phyloP scores from a whole-genome alignment of 2,797 vertebrate species.

The Scolopax bukidnonensis region DNA sequence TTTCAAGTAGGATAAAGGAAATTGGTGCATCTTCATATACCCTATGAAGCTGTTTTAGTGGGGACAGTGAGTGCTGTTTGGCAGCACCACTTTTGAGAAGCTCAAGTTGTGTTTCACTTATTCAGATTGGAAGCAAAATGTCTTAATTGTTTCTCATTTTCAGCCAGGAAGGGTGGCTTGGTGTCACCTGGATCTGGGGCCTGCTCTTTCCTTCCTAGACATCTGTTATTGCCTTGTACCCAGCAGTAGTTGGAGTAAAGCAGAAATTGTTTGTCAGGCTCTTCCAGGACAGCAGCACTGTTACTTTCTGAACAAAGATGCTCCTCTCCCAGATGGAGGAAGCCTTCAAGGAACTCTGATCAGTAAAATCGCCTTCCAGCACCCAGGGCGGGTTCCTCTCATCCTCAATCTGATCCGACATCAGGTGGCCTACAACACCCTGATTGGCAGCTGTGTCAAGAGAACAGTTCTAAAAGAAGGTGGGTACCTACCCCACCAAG shows the following conservation, averaged over 20 bases:
- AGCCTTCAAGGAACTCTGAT: conserved; percentile 92
- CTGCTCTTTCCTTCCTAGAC: background rate
- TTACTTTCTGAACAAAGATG: conserved; percentile 96
- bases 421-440: conserved; percentile 93
- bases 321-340: conserved; percentile 92
- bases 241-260: background rate
- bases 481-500: background rate
- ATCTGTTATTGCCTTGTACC: background rate
- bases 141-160: background rate
- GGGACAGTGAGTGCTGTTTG: accelerated
- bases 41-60: accelerated
- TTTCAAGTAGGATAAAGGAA: background rate
- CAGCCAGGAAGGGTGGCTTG: background rate
- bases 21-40: background rate
- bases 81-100: background rate
- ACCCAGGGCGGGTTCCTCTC: conserved; percentile 92
- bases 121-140: background rate
- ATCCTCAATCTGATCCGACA: conserved; percentile 92
- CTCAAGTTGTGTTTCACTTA: accelerated
- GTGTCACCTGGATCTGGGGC: background rate
- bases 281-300: conserved; percentile 97
- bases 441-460: conserved; percentile 97
- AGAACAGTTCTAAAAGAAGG: conserved; percentile 93
- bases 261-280: conserved; percentile 77
- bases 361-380: conserved; percentile 94